phyloP scores from a whole-genome alignment of 2,888 invertebrate genomes.

The Cantharis flavilabris region DNA sequence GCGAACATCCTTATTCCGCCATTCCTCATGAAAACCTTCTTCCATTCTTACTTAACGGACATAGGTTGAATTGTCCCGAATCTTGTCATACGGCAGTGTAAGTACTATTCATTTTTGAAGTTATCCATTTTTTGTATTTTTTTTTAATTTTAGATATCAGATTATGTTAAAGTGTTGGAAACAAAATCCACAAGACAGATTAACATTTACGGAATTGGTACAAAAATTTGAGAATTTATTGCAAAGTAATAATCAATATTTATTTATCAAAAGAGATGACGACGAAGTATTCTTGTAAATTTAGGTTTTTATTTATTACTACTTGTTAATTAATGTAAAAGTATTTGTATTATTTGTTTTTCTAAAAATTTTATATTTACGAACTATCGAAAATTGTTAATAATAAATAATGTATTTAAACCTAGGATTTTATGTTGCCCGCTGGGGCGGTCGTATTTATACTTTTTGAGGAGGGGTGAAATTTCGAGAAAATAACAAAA shows the following conservation, averaged over 20 bases:
- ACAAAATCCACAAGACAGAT: constrained; percentile 67
- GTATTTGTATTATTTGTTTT: background rate
- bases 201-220: constrained; percentile 69
- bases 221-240: constrained; percentile 58
- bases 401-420: background rate
- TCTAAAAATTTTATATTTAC: too few species aligned
- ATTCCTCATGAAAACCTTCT: constrained; percentile 70
- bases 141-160: constrained; percentile 64
- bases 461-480: too few species aligned
- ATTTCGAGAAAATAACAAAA: too few species aligned
- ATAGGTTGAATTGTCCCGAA: constrained; percentile 78
- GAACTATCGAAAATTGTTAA: background rate
- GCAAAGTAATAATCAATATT: constrained; percentile 48
- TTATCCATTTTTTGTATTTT: constrained; percentile 8
- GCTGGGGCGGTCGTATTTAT: too few species aligned
- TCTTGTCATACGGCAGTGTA: constrained; percentile 76
- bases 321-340: background rate
- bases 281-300: background rate
- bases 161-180: constrained; percentile 80
- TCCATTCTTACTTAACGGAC: constrained; percentile 71
- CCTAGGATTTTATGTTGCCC: too few species aligned
- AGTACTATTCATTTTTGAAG: constrained; percentile 48
- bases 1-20: constrained; percentile 80
- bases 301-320: background rate
- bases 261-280: background rate